Evolutionary conservation across 37 sponge, comb jelly and placozoan genomes (phyloP).

Genomic region (Chondrilla cf. caribensis): DNA sequence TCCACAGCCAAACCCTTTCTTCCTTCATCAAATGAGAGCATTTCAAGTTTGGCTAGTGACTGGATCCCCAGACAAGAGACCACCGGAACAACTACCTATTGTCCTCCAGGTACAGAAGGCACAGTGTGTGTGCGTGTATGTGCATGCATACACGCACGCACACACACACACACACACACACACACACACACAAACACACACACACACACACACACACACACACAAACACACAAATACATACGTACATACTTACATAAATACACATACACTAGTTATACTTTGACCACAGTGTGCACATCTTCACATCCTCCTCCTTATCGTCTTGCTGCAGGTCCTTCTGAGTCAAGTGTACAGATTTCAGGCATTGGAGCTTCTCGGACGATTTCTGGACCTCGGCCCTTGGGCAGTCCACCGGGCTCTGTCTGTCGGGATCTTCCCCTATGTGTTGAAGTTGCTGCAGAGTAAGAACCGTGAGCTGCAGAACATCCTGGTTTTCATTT

Average conservation of each 20-base stretch:
- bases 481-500: constrained; percentile 91
- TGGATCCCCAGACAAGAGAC: constrained; percentile 33
- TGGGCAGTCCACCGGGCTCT: constrained; percentile 89
- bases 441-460: constrained; percentile 91
- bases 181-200: too few relatives aligned
- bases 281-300: too few relatives aligned
- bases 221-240: too few relatives aligned
- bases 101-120: constrained; percentile 83
- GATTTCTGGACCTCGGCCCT: constrained; percentile 92
- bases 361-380: constrained; percentile 89
- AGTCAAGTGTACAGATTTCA: constrained; percentile 87
- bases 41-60: constrained; percentile 92
- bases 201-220: too few relatives aligned
- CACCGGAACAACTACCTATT: constrained; percentile 93
- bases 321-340: constrained; percentile 74
- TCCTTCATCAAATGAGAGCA: constrained; percentile 90
- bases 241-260: too few relatives aligned
- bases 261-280: too few relatives aligned
- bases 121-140: background rate
- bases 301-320: background rate
- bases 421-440: constrained; percentile 96
- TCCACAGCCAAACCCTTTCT: constrained; percentile 91
- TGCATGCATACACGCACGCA: background rate
- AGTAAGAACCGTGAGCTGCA: constrained; percentile 90
- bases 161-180: too few relatives aligned